Evolutionary conservation across 1,140 invertebrate genomes (phyloP).

Genomic region (Drosophila guanche): DNA sequence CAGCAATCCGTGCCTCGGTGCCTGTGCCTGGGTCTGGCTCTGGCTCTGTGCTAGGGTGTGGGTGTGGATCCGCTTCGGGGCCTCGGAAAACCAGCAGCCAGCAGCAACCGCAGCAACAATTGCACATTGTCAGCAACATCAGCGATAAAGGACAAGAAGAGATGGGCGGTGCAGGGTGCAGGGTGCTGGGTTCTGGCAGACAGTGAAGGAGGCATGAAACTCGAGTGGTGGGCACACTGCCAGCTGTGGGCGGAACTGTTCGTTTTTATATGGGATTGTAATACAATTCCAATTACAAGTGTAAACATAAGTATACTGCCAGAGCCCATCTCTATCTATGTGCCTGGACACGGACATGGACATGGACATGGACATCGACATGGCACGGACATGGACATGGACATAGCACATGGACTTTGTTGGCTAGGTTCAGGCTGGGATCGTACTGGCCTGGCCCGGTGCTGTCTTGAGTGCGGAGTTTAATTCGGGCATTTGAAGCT

Average conservation of each 20-base stretch:
- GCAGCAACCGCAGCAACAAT: slow-evolving; percentile 38
- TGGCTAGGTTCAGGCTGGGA: no score
- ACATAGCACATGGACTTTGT: neutral
- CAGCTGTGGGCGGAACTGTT: slow-evolving; percentile 33
- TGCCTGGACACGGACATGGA: slow-evolving; percentile 7
- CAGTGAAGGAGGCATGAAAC: no score
- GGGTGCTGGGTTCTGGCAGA: no score
- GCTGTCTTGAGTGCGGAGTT: neutral
- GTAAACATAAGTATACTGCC: slow-evolving; percentile 76
- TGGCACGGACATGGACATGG: neutral
- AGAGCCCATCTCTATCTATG: slow-evolving; percentile 23
- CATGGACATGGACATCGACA: slow-evolving; percentile 2
- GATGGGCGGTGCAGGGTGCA: slow-evolving; percentile 2
- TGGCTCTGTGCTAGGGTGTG: no score
- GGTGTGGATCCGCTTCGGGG: neutral
- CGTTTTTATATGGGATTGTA: slow-evolving; percentile 70
- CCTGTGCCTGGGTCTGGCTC: no score
- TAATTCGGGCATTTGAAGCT: slow-evolving; percentile 20
- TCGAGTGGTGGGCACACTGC: slow-evolving; percentile 61
- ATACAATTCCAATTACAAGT: slow-evolving; percentile 81
- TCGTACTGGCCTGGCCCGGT: no score
- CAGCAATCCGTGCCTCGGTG: slow-evolving; percentile 3
- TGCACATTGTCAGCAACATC: slow-evolving; percentile 74
- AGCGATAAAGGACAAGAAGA: slow-evolving; percentile 57
- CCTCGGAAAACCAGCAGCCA: slow-evolving; percentile 33